These are phyloP conservation scores for Apis dorsata DNA, from an alignment of 1,140 invertebrate species.

Conservation along the genomic window DNA sequence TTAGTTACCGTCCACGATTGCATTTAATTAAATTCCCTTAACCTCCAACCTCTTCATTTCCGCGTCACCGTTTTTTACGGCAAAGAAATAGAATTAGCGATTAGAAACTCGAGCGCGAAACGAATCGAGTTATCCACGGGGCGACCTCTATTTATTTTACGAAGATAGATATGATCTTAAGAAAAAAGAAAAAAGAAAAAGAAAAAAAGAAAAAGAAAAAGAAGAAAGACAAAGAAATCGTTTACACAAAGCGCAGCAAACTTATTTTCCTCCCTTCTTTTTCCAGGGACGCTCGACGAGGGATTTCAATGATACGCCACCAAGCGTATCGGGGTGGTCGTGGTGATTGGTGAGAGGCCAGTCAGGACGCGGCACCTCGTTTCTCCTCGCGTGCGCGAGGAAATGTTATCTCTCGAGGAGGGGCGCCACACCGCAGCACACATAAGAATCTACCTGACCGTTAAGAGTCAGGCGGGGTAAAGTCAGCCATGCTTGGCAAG, in stretches of 20 bases:
- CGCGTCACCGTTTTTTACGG: neutral
- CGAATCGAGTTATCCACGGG: neutral
- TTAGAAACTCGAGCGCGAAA: neutral
- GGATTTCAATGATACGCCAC: constrained; percentile 54
- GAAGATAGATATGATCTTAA: no score
- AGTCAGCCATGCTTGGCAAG: constrained; percentile 37
- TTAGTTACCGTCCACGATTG: neutral
- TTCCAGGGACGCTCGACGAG: constrained; percentile 49
- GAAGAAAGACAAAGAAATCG: neutral
- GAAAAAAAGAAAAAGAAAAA: neutral
- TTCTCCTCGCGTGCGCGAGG: constrained; percentile 34
- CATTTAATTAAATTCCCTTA: constrained; percentile 28
- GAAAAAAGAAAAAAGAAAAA: no score
- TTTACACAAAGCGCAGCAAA: constrained; percentile 21
- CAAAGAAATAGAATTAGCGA: neutral
- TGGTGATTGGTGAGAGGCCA: constrained; percentile 34
- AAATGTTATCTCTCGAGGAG: constrained; percentile 30
- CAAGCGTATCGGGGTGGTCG: constrained; percentile 15
- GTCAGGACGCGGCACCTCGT: constrained; percentile 43
- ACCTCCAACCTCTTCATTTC: neutral
- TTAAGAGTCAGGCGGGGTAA: neutral
- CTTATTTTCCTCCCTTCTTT: constrained; percentile 37
- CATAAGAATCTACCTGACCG: neutral
- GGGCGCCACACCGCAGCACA: no score
- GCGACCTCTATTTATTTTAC: neutral